phyloP scores from a whole-genome alignment of 2,888 invertebrate genomes.

The Silvanus unidentatus region DNA sequence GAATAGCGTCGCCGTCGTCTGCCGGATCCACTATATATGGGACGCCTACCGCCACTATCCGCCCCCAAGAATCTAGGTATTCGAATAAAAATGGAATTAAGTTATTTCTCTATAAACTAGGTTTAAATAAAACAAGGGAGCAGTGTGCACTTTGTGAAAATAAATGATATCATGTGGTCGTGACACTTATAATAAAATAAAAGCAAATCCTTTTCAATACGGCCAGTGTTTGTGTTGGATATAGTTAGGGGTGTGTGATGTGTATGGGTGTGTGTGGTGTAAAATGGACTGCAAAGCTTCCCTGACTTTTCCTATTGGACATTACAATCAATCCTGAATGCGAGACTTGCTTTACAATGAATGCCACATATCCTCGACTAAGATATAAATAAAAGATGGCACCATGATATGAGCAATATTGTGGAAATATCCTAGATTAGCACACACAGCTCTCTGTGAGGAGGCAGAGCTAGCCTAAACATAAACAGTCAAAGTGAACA shows the following conservation, averaged over 20 bases:
- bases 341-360: constrained; percentile 23
- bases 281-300: constrained; percentile 20
- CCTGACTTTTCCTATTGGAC: constrained; percentile 23
- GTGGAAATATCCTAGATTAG: constrained; percentile 6
- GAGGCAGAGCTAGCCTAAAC: constrained; percentile 8
- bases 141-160: constrained; percentile 22
- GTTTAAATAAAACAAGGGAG: constrained; percentile 28
- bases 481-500: constrained; percentile 1
- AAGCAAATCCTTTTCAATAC: constrained; percentile 12
- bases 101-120: constrained; percentile 24
- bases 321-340: constrained; percentile 24
- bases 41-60: no score
- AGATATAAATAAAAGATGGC: constrained; percentile 22
- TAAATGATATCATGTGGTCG: constrained; percentile 31
- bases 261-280: constrained; percentile 2
- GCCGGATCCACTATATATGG: no score
- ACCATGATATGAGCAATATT: constrained; percentile 21
- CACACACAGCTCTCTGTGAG: constrained; percentile 5
- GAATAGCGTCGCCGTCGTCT: no score
- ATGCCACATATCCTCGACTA: constrained; percentile 6
- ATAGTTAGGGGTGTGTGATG: constrained; percentile 6
- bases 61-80: no score
- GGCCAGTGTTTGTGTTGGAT: constrained; percentile 1
- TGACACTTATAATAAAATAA: constrained; percentile 22
- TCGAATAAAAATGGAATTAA: constrained; percentile 22